Base-by-base conservation (phyloP, 2,113 vertebrate species). In the Triplophysa rosa region DNA sequence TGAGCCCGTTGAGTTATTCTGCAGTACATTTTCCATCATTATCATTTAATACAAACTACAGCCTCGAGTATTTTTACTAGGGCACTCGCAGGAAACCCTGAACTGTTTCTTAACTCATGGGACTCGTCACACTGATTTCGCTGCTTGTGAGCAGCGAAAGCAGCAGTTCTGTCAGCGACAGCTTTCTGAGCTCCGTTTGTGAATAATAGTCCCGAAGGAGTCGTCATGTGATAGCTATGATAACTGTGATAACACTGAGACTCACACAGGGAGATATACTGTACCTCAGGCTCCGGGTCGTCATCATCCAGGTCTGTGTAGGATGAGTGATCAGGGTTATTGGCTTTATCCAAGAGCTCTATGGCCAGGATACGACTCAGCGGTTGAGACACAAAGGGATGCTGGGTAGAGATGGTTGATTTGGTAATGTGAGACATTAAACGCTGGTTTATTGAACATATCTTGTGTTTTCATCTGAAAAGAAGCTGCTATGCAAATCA, bases 221-320 rank as follows among this genome's bases (percentile, higher is more conserved):
- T 13, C 8, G 6, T 54, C 62, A 37, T 66, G 26, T 37, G 47
- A 77, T 65, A 77, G 74, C 21, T n/a, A 17, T 58, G 56, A 21
- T 58, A n/a, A 37, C 17, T 56, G 45, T 63, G 72, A 75, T 64
- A 64, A 75, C 40, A n/a, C 1, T 61, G 40, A 74, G 72, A 29
- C 49, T 77, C 74, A 77, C 62, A 37, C 24, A 16, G 24, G 45
- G 62, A 65, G 24, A 54, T 77, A 33, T 54, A 65, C 24, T 87
- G 69, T 93, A 95, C 95, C 94, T 95, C 94, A 81, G 93, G 93
- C 83, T 95, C 95, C 6, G 77, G 67, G 17, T 82, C 80, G 70
- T 95, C 95, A 72, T 95, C 95, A 85, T 95, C 95, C 86, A 95
- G 93, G 82, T 95, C 93, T 74, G 93, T 92, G 76, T 90, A 95